Evolutionary conservation across 2,113 vertebrate species (phyloP), one percentile per base, ranked within the genome.

Genomic region (Callipepla squamata): DNA sequence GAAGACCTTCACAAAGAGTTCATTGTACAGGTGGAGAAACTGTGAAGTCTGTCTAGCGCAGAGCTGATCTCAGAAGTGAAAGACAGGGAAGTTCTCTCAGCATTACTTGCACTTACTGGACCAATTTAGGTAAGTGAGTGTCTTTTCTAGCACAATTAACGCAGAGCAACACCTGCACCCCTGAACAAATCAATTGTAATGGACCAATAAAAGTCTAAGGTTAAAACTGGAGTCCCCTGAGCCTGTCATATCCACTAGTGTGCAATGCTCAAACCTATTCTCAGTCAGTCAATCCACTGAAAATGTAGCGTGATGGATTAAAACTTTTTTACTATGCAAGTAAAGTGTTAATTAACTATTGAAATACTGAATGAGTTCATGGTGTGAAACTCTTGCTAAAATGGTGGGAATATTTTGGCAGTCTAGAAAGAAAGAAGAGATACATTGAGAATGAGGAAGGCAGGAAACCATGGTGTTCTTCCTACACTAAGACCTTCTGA

Each of bases 61-160:
- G 22, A 23, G 1, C 16, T 30, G 26, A 10, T 70, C 82, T 82
- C 50, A 50, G 55, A 55, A 83, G 23, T 16, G 36, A 55, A 14
- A 14, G 59, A 14, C 1, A 1, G 47, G 28, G 32, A 67, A 42
- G 11, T 9, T 12, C 58, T 58, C 20, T 36, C 67, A 45, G 74
- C 13, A 40, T 2, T 16, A 66, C 11, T 3, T 1, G 2, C 2
- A 1, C 18, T 73, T 66, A 38, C 18, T 28, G 25, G 40, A 28
- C 32, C 22, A 17, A 26, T 32, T 80, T 38, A 32, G 44, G 36
- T 45, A 42, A 76, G 12, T 0, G 0, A 22, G 3, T 40, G 30
- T 79, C 48, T 16, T 65, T 44, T 58, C 58, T 22, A 58, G 59
- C 36, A 45, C 30, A 45, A 18, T 36, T 13, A 69, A 48, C 15